A percentile compares a stretch with the other conserved stretches of the same genome.
Conservation (phyloP, 2,113 vertebrate genomes). For the Lipophrys pholis region DNA sequence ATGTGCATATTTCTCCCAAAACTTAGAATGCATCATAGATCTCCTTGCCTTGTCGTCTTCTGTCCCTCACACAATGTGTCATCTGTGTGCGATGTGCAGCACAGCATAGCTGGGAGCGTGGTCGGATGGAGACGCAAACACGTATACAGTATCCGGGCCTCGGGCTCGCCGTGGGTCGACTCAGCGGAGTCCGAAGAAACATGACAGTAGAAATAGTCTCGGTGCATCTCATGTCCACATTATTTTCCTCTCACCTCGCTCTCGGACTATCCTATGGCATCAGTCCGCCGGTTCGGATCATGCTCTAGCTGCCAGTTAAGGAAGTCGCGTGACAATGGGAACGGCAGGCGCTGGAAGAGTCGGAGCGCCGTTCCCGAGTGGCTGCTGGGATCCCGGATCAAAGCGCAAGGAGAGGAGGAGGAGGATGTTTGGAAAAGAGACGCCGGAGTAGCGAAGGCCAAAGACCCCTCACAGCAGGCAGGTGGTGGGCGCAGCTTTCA, state of each 20-base stretch:
- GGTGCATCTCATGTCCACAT: slow-evolving; percentile 12
- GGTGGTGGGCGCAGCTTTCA: slow-evolving; percentile 43
- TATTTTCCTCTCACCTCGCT: slow-evolving; percentile 22
- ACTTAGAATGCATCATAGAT: not conserved
- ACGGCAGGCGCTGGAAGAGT: slow-evolving; percentile 62
- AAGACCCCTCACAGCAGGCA: slow-evolving; percentile 71
- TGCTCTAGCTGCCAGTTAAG: slow-evolving; percentile 76
- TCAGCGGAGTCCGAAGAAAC: slow-evolving; percentile 40
- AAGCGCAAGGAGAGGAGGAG: slow-evolving; percentile 75
- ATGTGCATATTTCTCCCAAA: slow-evolving; percentile 12
- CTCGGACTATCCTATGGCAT: slow-evolving; percentile 65
- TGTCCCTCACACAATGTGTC: slow-evolving; percentile 63
- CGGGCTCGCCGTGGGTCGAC: slow-evolving; percentile 52
- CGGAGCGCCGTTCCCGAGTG: slow-evolving; percentile 66
- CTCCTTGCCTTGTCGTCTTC: slow-evolving; percentile 6
- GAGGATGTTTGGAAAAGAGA: slow-evolving; percentile 52
- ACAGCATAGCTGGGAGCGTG: slow-evolving; percentile 69
- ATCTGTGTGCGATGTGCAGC: slow-evolving; percentile 60
- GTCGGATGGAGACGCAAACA: slow-evolving; percentile 44
- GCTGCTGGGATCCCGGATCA: slow-evolving; percentile 77
- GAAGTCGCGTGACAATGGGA: slow-evolving; percentile 49
- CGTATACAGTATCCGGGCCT: slow-evolving; percentile 20
- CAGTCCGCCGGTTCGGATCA: slow-evolving; percentile 73
- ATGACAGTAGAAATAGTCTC: slow-evolving; percentile 55
- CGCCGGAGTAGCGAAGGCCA: not conserved